A percentile compares a stretch with the other conserved stretches of the same genome.
These are phyloP conservation scores for Carposina sasakii DNA, from an alignment of 1,140 invertebrate genomes.

Conservation along the genomic window DNA sequence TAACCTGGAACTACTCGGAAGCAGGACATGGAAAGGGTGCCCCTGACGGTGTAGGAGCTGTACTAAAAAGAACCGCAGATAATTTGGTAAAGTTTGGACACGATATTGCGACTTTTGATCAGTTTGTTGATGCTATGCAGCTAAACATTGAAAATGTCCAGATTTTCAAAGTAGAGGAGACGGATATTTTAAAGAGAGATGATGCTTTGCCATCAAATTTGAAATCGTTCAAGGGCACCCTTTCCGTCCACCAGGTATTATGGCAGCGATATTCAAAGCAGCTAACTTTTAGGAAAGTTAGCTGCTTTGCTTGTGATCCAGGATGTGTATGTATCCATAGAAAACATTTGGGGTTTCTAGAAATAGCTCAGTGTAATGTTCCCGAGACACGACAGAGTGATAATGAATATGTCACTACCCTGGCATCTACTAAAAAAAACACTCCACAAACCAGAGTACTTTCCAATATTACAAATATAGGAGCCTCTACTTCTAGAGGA, in stretches of 20 bases:
- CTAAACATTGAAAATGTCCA: neutral
- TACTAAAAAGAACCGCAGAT: no score
- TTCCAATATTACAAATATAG: no score
- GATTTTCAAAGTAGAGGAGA: neutral
- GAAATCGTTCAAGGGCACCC: slow-evolving; percentile 4
- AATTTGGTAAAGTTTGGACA: no score
- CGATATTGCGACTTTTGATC: slow-evolving; percentile 13
- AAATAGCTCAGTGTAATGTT: no score
- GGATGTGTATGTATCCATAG: slow-evolving; percentile 3
- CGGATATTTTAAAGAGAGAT: no score
- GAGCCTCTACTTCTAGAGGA: no score
- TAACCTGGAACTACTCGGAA: slow-evolving; percentile 21
- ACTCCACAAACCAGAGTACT: no score
- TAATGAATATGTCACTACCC: no score
- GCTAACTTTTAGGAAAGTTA: slow-evolving; percentile 7
- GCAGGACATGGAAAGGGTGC: slow-evolving; percentile 24
- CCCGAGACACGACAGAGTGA: no score
- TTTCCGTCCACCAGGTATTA: slow-evolving; percentile 14
- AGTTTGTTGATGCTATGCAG: slow-evolving; percentile 7
- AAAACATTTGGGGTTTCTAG: slow-evolving; percentile 4
- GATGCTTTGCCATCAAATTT: slow-evolving; percentile 8
- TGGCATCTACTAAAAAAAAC: no score
- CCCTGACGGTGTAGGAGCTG: slow-evolving; percentile 22
- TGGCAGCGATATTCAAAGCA: slow-evolving; percentile 5
- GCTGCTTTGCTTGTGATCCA: slow-evolving; percentile 2